phyloP scores from a whole-genome alignment of 2,888 invertebrate genomes.

The Leptogaster cylindrica region DNA sequence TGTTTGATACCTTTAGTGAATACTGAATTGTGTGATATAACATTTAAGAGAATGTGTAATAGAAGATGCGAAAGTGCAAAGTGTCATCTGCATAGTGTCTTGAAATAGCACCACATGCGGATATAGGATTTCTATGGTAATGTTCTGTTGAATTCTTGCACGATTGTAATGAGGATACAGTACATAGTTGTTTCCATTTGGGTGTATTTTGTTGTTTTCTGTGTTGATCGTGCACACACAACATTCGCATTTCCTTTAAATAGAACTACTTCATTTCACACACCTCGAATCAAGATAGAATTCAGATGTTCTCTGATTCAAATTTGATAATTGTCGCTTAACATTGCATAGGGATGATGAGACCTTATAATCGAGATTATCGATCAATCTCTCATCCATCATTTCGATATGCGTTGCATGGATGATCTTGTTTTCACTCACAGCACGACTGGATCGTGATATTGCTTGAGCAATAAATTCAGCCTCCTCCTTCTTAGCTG shows the following conservation, averaged over 20 bases:
- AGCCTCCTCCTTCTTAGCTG: slow-evolving; percentile 56
- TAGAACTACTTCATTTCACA: slow-evolving; percentile 48
- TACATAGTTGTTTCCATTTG: too few species aligned
- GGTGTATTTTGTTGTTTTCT: not conserved
- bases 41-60: slow-evolving; percentile 34
- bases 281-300: slow-evolving; percentile 62
- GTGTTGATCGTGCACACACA: slow-evolving; percentile 12
- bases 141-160: not conserved
- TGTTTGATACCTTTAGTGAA: not conserved
- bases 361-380: slow-evolving; percentile 60
- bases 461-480: slow-evolving; percentile 56
- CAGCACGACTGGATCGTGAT: slow-evolving; percentile 55
- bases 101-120: slow-evolving; percentile 25
- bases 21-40: slow-evolving; percentile 32
- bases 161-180: too few species aligned
- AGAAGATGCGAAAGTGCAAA: slow-evolving; percentile 35
- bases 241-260: slow-evolving; percentile 10
- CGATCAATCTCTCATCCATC: slow-evolving; percentile 60
- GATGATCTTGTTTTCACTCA: slow-evolving; percentile 53
- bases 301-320: slow-evolving; percentile 59
- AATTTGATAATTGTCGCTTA: slow-evolving; percentile 58
- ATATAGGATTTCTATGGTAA: not conserved
- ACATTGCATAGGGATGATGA: slow-evolving; percentile 60
- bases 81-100: slow-evolving; percentile 29
- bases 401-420: slow-evolving; percentile 58